Evolutionary conservation across 2,888 invertebrate genomes (phyloP).

Genomic region (Agrotis clavis): DNA sequence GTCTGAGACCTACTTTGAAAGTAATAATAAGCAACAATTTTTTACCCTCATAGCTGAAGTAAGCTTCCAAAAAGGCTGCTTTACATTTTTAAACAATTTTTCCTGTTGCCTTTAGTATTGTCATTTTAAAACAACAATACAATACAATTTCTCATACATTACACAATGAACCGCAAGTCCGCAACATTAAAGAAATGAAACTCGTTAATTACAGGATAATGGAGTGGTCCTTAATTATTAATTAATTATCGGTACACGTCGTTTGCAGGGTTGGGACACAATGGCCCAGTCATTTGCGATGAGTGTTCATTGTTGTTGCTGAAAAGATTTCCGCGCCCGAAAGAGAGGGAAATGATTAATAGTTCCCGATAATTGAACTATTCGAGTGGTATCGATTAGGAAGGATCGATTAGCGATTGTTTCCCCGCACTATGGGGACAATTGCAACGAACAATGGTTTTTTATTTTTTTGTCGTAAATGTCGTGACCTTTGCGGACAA

Average conservation of each 20-base stretch:
- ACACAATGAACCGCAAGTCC: conserved; percentile 57
- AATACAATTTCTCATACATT: conserved; percentile 53
- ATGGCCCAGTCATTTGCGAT: conserved; percentile 70
- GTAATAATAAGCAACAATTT: conserved; percentile 7
- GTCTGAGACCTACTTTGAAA: conserved; percentile 3
- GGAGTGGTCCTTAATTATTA: conserved; percentile 78
- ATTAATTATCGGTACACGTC: conserved; percentile 79
- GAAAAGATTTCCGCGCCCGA: conserved; percentile 67
- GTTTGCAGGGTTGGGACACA: conserved; percentile 70
- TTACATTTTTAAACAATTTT: conserved; percentile 46
- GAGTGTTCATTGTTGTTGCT: conserved; percentile 71
- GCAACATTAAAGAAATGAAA: conserved; percentile 67
- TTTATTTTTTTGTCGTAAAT: conserved; percentile 44
- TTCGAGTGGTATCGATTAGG: conserved; percentile 64
- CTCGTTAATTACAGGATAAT: conserved; percentile 73
- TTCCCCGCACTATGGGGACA: conserved; percentile 53
- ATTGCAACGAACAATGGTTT: conserved; percentile 47
- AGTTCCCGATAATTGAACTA: conserved; percentile 64
- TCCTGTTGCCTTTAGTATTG: conserved; percentile 27
- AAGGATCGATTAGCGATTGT: conserved; percentile 60
- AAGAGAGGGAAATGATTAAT: conserved; percentile 67
- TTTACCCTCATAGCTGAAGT: conserved; percentile 32
- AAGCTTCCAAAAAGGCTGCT: conserved; percentile 4
- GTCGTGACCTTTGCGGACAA: conserved; percentile 37
- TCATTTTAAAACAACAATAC: conserved; percentile 17